These are phyloP conservation scores for Pristis pectinata DNA, from an alignment of 2,797 vertebrate species.

Conservation along the genomic window DNA sequence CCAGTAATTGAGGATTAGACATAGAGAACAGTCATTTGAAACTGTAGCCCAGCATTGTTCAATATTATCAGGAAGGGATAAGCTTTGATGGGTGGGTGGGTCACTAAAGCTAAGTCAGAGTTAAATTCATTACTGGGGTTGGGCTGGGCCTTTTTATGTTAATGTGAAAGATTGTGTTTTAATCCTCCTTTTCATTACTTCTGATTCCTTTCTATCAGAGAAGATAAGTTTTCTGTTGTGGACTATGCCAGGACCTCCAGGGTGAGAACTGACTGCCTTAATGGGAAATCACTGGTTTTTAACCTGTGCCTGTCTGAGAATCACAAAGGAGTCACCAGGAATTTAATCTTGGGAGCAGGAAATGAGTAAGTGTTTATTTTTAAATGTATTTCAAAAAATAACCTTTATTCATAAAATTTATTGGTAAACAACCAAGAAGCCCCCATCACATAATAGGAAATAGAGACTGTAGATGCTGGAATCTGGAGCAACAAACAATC, in stretches of 20 bases:
- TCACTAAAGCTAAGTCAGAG: background rate
- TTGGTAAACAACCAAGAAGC: background rate
- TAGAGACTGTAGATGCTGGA: no score
- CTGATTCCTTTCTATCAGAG: slow-evolving; percentile 46
- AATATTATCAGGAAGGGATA: no score
- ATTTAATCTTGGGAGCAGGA: slow-evolving; percentile 52
- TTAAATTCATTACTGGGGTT: background rate
- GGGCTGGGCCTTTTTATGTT: background rate
- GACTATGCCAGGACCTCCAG: slow-evolving; percentile 56
- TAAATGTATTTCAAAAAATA: background rate
- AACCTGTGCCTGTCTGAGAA: slow-evolving; percentile 56
- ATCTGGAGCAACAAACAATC: no score
- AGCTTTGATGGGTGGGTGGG: no score
- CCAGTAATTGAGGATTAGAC: no score
- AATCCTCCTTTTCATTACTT: background rate
- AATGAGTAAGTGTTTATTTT: slow-evolving; percentile 40
- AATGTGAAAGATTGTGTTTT: background rate
- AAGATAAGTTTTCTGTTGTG: slow-evolving; percentile 56
- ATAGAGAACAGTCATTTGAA: no score
- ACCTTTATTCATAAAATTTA: background rate
- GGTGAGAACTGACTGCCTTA: slow-evolving; percentile 53
- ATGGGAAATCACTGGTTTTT: slow-evolving; percentile 53
- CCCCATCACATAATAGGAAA: background rate
- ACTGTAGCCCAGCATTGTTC: no score
- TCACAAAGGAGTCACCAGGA: slow-evolving; percentile 46